Conservation (phyloP, 2,888 invertebrate species). For the Adelphocoris suturalis region DNA sequence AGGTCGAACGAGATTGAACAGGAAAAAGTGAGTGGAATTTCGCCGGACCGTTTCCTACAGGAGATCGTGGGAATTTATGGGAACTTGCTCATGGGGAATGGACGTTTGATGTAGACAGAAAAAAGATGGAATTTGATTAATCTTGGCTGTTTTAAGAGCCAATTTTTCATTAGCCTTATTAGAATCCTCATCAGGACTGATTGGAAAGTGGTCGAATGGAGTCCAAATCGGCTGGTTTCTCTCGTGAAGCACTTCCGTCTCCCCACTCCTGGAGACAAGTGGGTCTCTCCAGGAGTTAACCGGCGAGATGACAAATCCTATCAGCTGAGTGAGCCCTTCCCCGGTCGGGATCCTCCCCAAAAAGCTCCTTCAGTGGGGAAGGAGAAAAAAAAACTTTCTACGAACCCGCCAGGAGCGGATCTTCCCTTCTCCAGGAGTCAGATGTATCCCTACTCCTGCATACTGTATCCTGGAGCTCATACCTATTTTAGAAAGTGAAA, state of each 20-base stretch:
- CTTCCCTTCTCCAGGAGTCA: slow-evolving; percentile 13
- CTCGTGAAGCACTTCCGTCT: not conserved
- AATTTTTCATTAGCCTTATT: slow-evolving; percentile 18
- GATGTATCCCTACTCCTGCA: not conserved
- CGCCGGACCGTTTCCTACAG: not conserved
- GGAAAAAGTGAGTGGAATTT: not conserved
- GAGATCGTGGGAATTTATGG: not conserved
- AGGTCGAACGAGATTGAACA: not conserved
- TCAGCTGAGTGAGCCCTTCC: not conserved
- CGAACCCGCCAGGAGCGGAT: not conserved
- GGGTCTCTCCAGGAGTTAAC: not conserved
- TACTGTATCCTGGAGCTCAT: slow-evolving; percentile 29
- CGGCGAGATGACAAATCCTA: not conserved
- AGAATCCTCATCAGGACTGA: not conserved
- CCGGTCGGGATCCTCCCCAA: not conserved
- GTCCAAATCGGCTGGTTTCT: not conserved
- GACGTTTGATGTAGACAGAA: not conserved
- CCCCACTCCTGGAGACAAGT: not conserved
- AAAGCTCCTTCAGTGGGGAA: not conserved
- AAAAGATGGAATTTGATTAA: not conserved
- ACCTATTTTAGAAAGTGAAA: slow-evolving; percentile 63
- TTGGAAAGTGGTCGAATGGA: slow-evolving; percentile 30
- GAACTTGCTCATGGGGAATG: not conserved
- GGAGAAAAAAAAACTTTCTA: slow-evolving; percentile 24
- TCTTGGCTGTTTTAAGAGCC: not conserved